Base-by-base conservation (phyloP, 2,797 vertebrate genomes). In the Telmatherina bonti region DNA sequence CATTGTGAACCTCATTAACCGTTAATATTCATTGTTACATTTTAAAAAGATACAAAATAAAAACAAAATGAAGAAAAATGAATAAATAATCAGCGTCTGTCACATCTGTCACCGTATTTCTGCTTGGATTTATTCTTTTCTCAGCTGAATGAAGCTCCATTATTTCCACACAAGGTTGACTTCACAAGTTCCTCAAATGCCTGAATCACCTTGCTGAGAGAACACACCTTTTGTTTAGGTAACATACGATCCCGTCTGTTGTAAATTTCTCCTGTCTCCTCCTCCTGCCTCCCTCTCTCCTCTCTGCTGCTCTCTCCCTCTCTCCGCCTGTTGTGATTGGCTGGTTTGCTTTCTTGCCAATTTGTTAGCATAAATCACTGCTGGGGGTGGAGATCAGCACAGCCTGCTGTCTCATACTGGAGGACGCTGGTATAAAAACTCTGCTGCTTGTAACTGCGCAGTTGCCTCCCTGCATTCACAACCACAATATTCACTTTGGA, bases 331-430 rank as follows among this genome's bases (percentile, higher is more conserved):
- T 20, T 64, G 62, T 69, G 83, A 94, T 94, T 93, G 92, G 92
- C 82, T 79, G 16, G 49, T 58, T 73, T 5, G 22, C 26, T 55
- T 71, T 75, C 79, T 76, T 30, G 78, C 66, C 66, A 59, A 67
- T 71, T 67, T 57, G 15, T 66, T 68, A 62, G 70, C 92, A 94
- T 93, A 93, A 93, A 87, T 54, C 70, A 31, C 68, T 26, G 56
- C 57, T 58, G 72, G 74, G 88, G 88, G 87, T 71, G 91, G 90
- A 90, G 91, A 88, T 73, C 82, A 24, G 54, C 38, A 5, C 65
- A 87, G 82, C 57, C 75, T 76, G 59, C 74, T 57, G 51, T 72
- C 66, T 61, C n/a, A 81, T 41, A 62, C 68, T 45, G 76, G 20
- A 77, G 56, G 85, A 73, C 29, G 31, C 62, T 72, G 41, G 53